These are phyloP conservation scores for Podocnemis expansa DNA, from an alignment of 2,113 vertebrate species.

Conservation along the genomic window DNA sequence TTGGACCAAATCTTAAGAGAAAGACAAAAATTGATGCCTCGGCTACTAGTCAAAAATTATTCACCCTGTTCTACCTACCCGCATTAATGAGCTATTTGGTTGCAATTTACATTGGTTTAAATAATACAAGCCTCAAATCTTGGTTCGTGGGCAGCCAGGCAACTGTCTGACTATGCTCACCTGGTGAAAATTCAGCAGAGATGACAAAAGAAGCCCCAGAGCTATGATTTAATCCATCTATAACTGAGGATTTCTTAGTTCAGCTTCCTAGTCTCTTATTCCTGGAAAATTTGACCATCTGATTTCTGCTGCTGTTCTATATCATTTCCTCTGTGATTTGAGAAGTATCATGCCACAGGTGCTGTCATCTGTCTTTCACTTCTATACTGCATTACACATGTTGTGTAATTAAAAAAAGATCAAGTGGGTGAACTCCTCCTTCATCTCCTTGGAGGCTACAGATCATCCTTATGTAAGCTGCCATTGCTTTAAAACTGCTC, in stretches of 20 bases:
- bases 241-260: background rate
- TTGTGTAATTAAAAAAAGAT: constrained; percentile 34
- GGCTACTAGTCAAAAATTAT: background rate
- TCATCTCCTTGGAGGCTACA: constrained; percentile 2
- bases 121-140: background rate
- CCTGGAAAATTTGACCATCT: constrained; percentile 35
- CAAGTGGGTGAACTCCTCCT: constrained; percentile 31
- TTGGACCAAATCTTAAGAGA: background rate
- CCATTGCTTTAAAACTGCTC: background rate
- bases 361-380: constrained; percentile 34
- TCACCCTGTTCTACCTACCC: background rate
- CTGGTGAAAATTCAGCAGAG: background rate
- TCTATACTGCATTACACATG: background rate
- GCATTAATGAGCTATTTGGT: background rate
- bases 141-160: background rate
- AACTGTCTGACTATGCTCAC: background rate
- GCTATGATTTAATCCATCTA: background rate
- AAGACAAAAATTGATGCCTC: background rate
- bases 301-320: background rate
- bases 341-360: background rate
- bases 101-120: background rate
- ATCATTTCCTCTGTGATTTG: background rate
- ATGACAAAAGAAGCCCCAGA: constrained; percentile 4
- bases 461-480: background rate
- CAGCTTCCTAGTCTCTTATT: background rate